Base-by-base conservation (phyloP, 1,140 invertebrate genomes). In the Argopecten irradians region DNA sequence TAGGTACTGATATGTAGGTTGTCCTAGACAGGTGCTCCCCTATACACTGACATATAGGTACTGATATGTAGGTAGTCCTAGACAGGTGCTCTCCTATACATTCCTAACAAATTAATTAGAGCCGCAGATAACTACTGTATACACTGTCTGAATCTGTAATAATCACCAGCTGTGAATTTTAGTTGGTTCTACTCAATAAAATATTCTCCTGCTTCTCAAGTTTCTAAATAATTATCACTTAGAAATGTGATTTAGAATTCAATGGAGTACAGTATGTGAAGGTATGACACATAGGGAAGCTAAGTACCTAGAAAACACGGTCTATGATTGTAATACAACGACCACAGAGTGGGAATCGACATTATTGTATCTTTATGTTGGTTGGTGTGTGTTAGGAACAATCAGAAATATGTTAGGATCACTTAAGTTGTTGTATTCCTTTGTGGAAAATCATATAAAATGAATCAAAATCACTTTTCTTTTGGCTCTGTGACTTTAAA, bases 391-490 rank as follows among this genome's bases (percentile, higher is more conserved):
- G 55, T 11, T 7, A 28, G n/a, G 55, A 11, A n/a, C 55, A 71
- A 71, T 71, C 55, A 71, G 55, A 71, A 71, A n/a, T n/a, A 3
- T 71, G 16, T 71, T 71, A 71, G 22, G 1, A 16, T n/a, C 28
- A 11, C 55, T 71, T n/a, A 28, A 71, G 7, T 71, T 5, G n/a
- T 71, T 71, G 55, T 71, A 71, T n/a, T 71, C 55, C 55, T 71
- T 71, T 71, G 55, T 71, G 55, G 28, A 71, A 71, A 46, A 11
- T 46, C 22, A 46, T 8, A 46, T 46, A 11, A 46, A 5, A 71
- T 71, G 55, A 71, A 71, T 71, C 55, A 22, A n/a, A n/a, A 71
- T 71, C 55, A n/a, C 55, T 71, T 71, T 71, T n/a, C 55, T 71
- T 5, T n/a, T 71, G 28, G 55, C 55, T 46, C 43, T 46, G 22